phyloP scores from a whole-genome alignment of 1,140 invertebrate species.

The Thereuonema tuberculata region DNA sequence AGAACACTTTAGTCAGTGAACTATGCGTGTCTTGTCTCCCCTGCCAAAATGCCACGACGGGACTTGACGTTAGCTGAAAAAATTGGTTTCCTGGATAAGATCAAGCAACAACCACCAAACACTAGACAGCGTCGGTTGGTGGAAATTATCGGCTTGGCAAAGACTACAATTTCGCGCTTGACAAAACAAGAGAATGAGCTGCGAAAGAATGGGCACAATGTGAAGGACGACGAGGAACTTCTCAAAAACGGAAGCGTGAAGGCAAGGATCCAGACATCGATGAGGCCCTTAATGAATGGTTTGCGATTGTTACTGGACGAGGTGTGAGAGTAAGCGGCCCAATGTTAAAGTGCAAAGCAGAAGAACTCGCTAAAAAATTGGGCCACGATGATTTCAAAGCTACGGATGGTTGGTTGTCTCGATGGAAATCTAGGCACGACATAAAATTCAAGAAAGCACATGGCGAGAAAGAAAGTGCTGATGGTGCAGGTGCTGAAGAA shows the following conservation, averaged over 20 bases:
- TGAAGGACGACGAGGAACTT: neutral
- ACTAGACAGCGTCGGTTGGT: conserved; percentile 3
- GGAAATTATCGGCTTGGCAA: conserved; percentile 11
- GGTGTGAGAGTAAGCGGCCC: conserved; percentile 10
- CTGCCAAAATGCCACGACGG: neutral
- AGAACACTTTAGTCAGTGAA: neutral
- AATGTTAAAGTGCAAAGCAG: conserved; percentile 18
- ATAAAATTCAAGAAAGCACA: conserved; percentile 15
- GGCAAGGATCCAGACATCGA: conserved; percentile 13
- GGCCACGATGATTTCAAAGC: conserved; percentile 22
- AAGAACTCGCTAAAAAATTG: conserved; percentile 16
- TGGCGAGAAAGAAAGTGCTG: conserved; percentile 3
- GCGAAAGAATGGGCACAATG: conserved; percentile 1
- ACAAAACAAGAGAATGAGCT: conserved; percentile 8
- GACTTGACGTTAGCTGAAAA: conserved; percentile 8
- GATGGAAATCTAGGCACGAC: conserved; percentile 15
- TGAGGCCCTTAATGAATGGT: conserved; percentile 14
- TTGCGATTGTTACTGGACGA: conserved; percentile 1
- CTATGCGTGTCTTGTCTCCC: neutral
- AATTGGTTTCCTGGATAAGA: conserved; percentile 4
- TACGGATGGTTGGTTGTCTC: conserved; percentile 22
- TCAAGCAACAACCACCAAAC: conserved; percentile 6
- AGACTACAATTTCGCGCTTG: conserved; percentile 7
- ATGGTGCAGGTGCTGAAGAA: conserved; percentile 2
- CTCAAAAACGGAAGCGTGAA: conserved; percentile 10